Evolutionary conservation across 2,888 invertebrate species (phyloP).

Genomic region (Dyspetes luteomarginatus): DNA sequence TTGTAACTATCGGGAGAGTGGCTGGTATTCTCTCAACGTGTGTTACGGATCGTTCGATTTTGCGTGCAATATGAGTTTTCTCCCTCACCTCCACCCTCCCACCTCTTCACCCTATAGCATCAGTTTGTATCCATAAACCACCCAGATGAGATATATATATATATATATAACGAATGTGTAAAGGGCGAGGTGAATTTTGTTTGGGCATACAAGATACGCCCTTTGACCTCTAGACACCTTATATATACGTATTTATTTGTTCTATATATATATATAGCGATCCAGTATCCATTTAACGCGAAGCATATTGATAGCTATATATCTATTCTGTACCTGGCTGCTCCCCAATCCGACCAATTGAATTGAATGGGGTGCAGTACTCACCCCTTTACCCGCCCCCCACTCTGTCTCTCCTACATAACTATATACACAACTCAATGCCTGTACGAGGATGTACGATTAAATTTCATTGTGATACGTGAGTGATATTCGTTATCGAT

Average conservation of each 20-base stretch:
- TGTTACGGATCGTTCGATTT: constrained; percentile 53
- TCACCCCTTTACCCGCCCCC: constrained; percentile 38
- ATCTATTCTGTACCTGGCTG: constrained; percentile 4
- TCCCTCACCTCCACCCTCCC: background rate
- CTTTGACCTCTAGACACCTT: too few relatives aligned
- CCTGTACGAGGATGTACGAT: constrained; percentile 38
- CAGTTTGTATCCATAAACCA: too few relatives aligned
- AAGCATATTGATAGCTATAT: constrained; percentile 7
- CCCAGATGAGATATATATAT: too few relatives aligned
- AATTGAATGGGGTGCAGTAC: constrained; percentile 34
- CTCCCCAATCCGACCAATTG: constrained; percentile 19
- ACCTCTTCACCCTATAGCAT: background rate
- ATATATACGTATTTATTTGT: background rate
- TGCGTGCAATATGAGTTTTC: constrained; percentile 14
- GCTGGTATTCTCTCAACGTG: constrained; percentile 40
- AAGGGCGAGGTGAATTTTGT: too few relatives aligned
- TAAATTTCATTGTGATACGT: constrained; percentile 52
- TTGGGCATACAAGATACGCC: too few relatives aligned
- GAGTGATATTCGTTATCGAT: constrained; percentile 53
- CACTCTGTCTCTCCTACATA: constrained; percentile 1
- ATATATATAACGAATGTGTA: too few relatives aligned
- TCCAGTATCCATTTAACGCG: constrained; percentile 24
- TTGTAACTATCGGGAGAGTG: background rate
- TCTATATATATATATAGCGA: background rate
- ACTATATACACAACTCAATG: background rate